phyloP scores from a whole-genome alignment of 64 coral and sea anemone genomes.

The Actinia tenebrosa region DNA sequence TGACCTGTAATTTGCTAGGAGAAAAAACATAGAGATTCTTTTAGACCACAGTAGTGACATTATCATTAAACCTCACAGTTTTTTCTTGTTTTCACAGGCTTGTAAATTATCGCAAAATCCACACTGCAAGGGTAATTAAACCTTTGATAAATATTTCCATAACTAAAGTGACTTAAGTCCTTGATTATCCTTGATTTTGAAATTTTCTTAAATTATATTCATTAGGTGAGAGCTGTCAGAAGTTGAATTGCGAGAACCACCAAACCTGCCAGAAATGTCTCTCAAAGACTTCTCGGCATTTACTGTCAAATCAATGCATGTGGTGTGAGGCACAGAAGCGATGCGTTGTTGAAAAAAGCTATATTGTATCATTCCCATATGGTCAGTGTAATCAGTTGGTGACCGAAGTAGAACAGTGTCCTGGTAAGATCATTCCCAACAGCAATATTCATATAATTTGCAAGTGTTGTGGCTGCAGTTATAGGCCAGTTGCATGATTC shows the following conservation, averaged over 20 bases:
- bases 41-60: neutral
- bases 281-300: neutral
- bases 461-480: too few species aligned
- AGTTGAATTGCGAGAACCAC: neutral
- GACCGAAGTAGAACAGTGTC: neutral
- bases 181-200: neutral
- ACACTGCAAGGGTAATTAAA: neutral
- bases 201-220: neutral
- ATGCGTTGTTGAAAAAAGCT: constrained; percentile 21
- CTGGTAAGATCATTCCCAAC: neutral
- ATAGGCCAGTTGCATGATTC: too few species aligned
- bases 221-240: neutral
- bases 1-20: too few species aligned
- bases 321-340: constrained; percentile 65
- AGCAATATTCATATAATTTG: neutral
- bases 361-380: constrained; percentile 57
- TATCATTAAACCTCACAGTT: neutral
- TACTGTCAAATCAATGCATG: neutral
- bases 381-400: constrained; percentile 61
- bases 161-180: neutral
- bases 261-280: neutral
- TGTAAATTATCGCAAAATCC: neutral
- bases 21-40: neutral
- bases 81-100: neutral
- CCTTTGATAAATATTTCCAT: neutral